A percentile compares a stretch with the other conserved stretches of the same genome.
These are phyloP conservation scores for Lethenteron reissneri DNA, from an alignment of 2,113 vertebrate species.

Conservation along the genomic window DNA sequence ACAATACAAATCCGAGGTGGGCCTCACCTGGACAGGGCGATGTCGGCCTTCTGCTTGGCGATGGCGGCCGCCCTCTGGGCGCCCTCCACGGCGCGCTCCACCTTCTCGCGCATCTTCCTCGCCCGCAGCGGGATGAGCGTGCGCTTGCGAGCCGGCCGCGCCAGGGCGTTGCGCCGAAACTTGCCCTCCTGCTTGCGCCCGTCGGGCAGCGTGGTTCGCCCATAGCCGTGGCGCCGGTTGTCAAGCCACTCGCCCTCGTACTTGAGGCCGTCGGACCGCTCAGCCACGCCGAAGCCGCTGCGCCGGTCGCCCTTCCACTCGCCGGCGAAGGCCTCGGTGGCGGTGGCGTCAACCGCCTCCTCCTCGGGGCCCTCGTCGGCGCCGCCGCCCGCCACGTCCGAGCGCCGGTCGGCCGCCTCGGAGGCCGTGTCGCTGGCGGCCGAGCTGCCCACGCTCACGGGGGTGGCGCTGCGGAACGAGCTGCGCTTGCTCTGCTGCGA, in stretches of 20 bases:
- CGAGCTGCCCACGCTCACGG: constrained; percentile 75
- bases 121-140: constrained; percentile 2
- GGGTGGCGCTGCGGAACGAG: constrained; percentile 90
- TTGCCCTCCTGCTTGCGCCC: background rate
- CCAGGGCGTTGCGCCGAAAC: constrained; percentile 1
- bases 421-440: constrained; percentile 66
- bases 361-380: constrained; percentile 14
- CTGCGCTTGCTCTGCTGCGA: constrained; percentile 98
- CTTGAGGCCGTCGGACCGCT: constrained; percentile 5
- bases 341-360: constrained; percentile 53
- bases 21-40: constrained; percentile 8
- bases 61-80: background rate
- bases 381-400: constrained; percentile 17
- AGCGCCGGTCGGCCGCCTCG: constrained; percentile 11
- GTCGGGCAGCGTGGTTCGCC: background rate
- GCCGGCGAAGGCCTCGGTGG: constrained; percentile 35
- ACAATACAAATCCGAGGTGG: background rate
- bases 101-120: constrained; percentile 2
- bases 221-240: background rate
- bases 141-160: background rate
- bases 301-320: constrained; percentile 3
- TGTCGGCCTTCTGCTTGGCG: constrained; percentile 3
- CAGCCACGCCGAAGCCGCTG: background rate
- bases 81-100: background rate
- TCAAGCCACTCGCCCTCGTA: background rate